Base-by-base conservation (phyloP, 2,888 invertebrate species). In the Globia sparganii region DNA sequence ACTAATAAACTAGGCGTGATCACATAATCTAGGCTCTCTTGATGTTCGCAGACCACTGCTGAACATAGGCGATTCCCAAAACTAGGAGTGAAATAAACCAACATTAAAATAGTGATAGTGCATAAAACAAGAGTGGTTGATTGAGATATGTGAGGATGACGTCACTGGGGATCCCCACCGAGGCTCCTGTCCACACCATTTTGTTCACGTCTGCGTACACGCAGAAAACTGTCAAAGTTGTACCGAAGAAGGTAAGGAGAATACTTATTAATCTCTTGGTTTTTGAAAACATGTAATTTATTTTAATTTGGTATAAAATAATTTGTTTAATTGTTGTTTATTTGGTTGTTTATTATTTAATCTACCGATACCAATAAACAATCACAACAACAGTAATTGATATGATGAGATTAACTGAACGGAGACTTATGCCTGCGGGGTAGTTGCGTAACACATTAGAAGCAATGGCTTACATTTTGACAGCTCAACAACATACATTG, bases 131-230 rank as follows among this genome's bases (percentile, higher is more conserved):
- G 53, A 59, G 43, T 43, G 49, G 31, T 59, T 70, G 49, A 80
- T 69, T 75, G 82, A 87, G 85, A 83, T 40, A 85, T 89, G 88
- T 81, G 53, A 90, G 79, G 58, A 96, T 96, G 96, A 93, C 96
- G 86, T 96, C 96, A 77, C 88, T 96, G 59, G 96, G 96, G 1
- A 96, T 96, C 77, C 96, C 96, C 13, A 96, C 96, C 2, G 96
- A 96, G 86, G 96, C 96, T 72, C 96, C 96, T 0, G 92, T 96
- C 0, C 96, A 96, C 77, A 96, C 96, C 1, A 94, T 96, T 75
- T 86, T 96, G 49, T 96, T 93, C 77, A 96, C 96, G 0, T 95
- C 96, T 15, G 96, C 96, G 49, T 96, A 95, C 75, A 92, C 93
- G 31, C 94, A 92, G 85, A 93, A 93, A 83, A 73, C 91, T n/a